phyloP scores from a whole-genome alignment of 2,113 vertebrate genomes.

The Polypterus senegalus region DNA sequence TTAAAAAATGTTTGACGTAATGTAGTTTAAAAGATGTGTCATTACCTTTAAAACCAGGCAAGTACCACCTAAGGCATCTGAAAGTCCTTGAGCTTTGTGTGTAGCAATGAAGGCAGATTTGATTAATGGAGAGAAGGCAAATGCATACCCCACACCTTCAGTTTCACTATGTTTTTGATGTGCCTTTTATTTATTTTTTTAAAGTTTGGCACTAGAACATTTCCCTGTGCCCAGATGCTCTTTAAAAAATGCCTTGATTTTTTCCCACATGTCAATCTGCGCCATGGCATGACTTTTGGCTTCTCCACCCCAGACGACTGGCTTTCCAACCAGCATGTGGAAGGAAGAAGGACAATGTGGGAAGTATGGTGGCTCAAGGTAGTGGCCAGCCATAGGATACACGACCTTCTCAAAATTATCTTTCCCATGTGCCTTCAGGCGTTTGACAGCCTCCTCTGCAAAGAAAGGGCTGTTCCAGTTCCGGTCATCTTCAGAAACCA shows the following conservation, averaged over 20 bases:
- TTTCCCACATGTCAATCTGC: slow-evolving; percentile 46
- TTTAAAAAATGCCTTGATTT: slow-evolving; percentile 43
- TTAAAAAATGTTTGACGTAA: too few relatives aligned
- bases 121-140: slow-evolving; percentile 5
- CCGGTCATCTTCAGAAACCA: slow-evolving; percentile 51
- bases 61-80: too few relatives aligned
- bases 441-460: slow-evolving; percentile 37
- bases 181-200: too few relatives aligned
- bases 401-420: slow-evolving; percentile 40
- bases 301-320: slow-evolving; percentile 47
- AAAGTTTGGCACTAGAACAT: too few relatives aligned
- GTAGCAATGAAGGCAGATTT: too few relatives aligned
- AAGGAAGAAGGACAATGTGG: slow-evolving; percentile 43
- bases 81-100: too few relatives aligned
- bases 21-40: too few relatives aligned
- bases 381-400: slow-evolving; percentile 55
- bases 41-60: too few relatives aligned
- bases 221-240: slow-evolving; percentile 26
- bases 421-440: slow-evolving; percentile 43
- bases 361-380: slow-evolving; percentile 56
- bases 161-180: too few relatives aligned
- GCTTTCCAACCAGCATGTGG: slow-evolving; percentile 30
- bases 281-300: slow-evolving; percentile 44
- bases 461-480: slow-evolving; percentile 58
- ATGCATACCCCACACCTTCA: not conserved